Percentiles rank a stretch among this genome's conserved stretches.
phyloP scores from a whole-genome alignment of 2,113 vertebrate genomes.

The Megalops atlanticus region DNA sequence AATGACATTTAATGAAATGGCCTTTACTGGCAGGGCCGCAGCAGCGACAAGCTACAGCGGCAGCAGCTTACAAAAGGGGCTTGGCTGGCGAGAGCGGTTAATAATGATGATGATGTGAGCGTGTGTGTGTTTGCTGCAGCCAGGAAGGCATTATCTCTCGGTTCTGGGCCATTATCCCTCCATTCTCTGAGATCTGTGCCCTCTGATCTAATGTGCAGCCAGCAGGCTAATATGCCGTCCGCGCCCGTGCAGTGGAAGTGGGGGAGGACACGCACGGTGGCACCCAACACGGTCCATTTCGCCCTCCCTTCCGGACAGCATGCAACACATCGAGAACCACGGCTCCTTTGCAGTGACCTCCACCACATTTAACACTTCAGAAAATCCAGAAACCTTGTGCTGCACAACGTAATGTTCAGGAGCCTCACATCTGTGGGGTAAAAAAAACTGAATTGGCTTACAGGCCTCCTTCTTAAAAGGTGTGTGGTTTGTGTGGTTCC shows the following conservation, averaged over 20 bases:
- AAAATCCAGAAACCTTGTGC: no score
- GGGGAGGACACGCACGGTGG: neutral
- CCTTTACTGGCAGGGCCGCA: conserved; percentile 39
- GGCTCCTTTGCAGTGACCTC: no score
- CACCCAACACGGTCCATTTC: neutral
- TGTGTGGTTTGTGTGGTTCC: neutral
- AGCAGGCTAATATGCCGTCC: neutral
- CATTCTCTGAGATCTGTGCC: neutral
- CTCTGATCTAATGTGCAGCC: conserved; percentile 21
- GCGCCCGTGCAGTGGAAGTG: neutral
- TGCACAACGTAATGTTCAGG: neutral
- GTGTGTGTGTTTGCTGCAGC: conserved; percentile 31
- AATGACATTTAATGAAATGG: conserved; percentile 23
- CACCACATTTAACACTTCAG: neutral
- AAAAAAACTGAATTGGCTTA: neutral
- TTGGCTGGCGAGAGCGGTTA: conserved; percentile 38
- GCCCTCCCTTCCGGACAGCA: neutral
- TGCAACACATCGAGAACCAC: neutral
- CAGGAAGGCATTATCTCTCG: conserved; percentile 44
- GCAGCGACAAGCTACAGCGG: neutral
- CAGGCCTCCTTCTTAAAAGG: neutral
- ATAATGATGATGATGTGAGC: conserved; percentile 42
- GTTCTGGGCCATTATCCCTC: conserved; percentile 59
- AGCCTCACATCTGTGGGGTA: neutral
- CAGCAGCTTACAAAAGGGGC: conserved; percentile 45